A percentile compares a stretch with the other conserved stretches of the same genome.
Conservation (phyloP, 1,140 invertebrate genomes). For the Ceratosolen fusciceps region DNA sequence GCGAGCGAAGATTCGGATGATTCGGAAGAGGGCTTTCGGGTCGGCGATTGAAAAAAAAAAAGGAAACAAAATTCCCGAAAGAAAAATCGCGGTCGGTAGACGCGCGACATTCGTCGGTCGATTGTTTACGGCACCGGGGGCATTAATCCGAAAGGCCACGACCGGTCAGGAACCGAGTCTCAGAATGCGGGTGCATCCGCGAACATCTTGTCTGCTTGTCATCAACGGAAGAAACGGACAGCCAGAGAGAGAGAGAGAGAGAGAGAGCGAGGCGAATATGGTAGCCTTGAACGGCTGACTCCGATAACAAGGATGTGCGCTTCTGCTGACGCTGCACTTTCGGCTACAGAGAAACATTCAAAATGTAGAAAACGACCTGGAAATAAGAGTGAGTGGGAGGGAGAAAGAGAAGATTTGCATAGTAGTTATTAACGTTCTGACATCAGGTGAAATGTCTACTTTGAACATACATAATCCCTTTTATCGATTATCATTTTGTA, state of each 20-base stretch:
- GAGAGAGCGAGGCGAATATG: not conserved
- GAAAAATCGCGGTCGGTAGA: not conserved
- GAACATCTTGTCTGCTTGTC: not conserved
- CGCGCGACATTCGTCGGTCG: not conserved
- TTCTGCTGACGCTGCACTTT: conserved; percentile 18
- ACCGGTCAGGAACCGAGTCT: not conserved
- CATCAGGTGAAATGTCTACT: no score
- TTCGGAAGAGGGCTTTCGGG: no score
- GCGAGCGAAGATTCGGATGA: conserved; percentile 18
- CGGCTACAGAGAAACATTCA: not conserved
- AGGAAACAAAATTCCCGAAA: conserved; percentile 4
- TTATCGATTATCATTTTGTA: no score
- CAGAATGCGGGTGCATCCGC: not conserved
- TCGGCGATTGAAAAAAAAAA: not conserved
- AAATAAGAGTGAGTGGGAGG: not conserved
- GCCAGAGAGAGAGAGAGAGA: not conserved
- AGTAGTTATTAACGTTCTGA: not conserved
- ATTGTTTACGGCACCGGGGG: conserved; percentile 20
- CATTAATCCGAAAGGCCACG: conserved; percentile 33
- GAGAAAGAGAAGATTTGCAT: not conserved
- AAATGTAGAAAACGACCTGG: not conserved
- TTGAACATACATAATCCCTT: no score
- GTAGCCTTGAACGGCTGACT: conserved; percentile 19
- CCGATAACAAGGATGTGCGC: conserved; percentile 39
- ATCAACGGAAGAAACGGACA: not conserved